Evolutionary conservation across 2,888 invertebrate species (phyloP), one percentile per base, ranked within the genome.

Genomic region (Leptinotarsa peninsularis): DNA sequence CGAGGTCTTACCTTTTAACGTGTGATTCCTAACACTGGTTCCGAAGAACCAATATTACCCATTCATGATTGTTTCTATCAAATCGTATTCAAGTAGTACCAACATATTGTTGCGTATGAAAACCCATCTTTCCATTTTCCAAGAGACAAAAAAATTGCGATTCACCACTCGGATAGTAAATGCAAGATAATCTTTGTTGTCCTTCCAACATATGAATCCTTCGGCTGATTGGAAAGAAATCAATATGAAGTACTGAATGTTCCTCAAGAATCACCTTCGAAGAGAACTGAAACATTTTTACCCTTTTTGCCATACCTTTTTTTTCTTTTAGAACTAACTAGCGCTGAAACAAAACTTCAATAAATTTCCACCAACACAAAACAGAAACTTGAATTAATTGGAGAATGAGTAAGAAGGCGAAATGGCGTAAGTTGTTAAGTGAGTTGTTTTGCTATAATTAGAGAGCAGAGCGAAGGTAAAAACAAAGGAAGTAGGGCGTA

Each of bases 361-460:
- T 63, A 63, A 63, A 33, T 63, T 63, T 43, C 63, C 63, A n/a
- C 63, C 49, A 21, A 56, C 72, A 54, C 72, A 72, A 23, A 52
- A 72, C 63, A 60, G 43, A 72, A 75, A 72, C 66, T 73, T 70
- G 67, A 73, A 67, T 70, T 70, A 76, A 76, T 67, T 68, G 70
- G n/a, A 66, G 56, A 72, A 72, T 69, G 73, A 58, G 49, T 72
- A 76, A 71, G 50, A 54, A 49, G 72, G 33, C 71, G 54, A 56
- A 72, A 63, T 67, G 71, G 71, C 52, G 60, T 56, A 54, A 72
- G 75, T 75, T 67, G 66, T 76, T 73, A 73, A 76, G 67, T 63
- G 68, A 71, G 73, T 76, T 71, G 71, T 76, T 76, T 71, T 60
- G 52, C 56, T 56, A 63, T 73, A 76, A 73, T 76, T 73, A 71